phyloP scores from a whole-genome alignment of 2,888 invertebrate genomes.

The Luffia ferchaultella region DNA sequence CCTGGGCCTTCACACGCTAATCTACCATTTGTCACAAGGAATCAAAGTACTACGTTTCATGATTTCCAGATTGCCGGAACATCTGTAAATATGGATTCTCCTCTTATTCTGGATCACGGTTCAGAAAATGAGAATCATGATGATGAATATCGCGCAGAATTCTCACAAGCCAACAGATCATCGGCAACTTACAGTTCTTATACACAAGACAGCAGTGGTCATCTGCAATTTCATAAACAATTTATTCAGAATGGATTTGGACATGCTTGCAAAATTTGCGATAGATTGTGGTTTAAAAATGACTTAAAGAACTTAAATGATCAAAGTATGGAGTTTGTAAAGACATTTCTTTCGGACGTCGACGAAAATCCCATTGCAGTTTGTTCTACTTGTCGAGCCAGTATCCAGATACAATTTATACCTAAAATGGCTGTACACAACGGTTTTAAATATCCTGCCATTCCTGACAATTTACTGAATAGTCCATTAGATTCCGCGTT shows the following conservation, averaged over 20 bases:
- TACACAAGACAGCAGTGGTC: background rate
- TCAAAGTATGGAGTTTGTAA: background rate
- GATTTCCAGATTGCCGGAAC: constrained; percentile 2
- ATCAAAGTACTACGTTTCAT: background rate
- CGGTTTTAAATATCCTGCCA: constrained; percentile 1
- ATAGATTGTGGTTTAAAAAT: constrained; percentile 17
- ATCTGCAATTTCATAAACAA: constrained; percentile 1
- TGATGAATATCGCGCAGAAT: background rate
- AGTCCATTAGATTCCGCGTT: constrained; percentile 1
- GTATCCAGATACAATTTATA: constrained; percentile 1
- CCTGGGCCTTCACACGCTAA: background rate
- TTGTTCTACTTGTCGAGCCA: constrained; percentile 2
- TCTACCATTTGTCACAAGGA: background rate
- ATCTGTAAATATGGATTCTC: background rate
- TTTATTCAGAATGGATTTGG: constrained; percentile 12
- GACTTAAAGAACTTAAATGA: constrained; percentile 10
- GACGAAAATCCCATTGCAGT: constrained; percentile 1
- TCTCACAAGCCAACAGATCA: background rate
- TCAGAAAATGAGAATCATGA: background rate
- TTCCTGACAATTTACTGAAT: constrained; percentile 1
- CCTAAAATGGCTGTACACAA: constrained; percentile 2
- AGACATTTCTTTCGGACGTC: constrained; percentile 1
- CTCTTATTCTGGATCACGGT: background rate
- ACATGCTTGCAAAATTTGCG: constrained; percentile 16
- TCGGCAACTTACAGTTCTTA: constrained; percentile 1